Percentiles rank a stretch among this genome's conserved stretches.
These are phyloP conservation scores for Pipa parva DNA, from an alignment of 2,113 vertebrate species.

Conservation along the genomic window DNA sequence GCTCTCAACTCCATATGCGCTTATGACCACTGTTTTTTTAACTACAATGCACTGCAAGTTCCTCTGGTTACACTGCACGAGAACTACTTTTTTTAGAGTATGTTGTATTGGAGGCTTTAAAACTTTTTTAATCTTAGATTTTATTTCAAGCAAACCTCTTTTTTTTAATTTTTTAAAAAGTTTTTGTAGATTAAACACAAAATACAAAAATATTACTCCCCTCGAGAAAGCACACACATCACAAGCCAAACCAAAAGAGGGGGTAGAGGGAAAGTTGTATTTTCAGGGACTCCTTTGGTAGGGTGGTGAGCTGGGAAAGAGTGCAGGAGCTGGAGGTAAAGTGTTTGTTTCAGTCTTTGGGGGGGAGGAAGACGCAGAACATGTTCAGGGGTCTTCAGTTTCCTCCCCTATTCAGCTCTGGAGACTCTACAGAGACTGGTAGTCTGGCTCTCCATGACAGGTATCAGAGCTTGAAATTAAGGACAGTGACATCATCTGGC, in stretches of 20 bases:
- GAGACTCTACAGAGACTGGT: conserved; percentile 18
- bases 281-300: conserved; percentile 14
- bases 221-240: conserved; percentile 29
- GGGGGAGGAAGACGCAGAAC: conserved; percentile 21
- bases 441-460: conserved; percentile 12
- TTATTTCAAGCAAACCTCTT: conserved; percentile 2
- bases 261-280: background rate
- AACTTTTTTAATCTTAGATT: background rate
- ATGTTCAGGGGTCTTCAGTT: conserved; percentile 19
- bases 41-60: background rate
- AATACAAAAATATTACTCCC: conserved; percentile 9
- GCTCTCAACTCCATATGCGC: too few relatives aligned
- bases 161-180: conserved; percentile 4
- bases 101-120: background rate
- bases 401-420: conserved; percentile 25
- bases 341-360: conserved; percentile 33
- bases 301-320: conserved; percentile 11
- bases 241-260: conserved; percentile 10
- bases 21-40: too few relatives aligned
- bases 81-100: background rate
- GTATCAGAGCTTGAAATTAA: conserved; percentile 4
- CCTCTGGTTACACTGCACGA: background rate
- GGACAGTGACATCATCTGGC: conserved; percentile 82
- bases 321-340: conserved; percentile 37
- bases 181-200: background rate